Evolutionary conservation across 2,797 vertebrate genomes (phyloP), one percentile per base, ranked within the genome.

Genomic region (Bovichtus variegatus): DNA sequence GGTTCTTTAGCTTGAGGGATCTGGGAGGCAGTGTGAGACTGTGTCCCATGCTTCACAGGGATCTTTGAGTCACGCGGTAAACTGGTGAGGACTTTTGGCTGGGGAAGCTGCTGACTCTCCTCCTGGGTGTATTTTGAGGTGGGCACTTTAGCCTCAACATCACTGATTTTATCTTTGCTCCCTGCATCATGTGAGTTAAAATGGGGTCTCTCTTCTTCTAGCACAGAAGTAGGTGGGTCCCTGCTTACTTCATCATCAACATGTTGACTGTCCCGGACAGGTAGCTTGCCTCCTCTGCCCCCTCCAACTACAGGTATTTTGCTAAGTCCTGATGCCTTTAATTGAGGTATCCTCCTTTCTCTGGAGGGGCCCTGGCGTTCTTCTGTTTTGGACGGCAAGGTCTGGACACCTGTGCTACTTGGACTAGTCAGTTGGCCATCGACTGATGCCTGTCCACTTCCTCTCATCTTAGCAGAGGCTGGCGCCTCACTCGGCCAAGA

Each of bases 41-140:
- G 4, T 89, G 94, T 43, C 50, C 91, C 85, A 6, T 97, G 96
- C 90, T 99, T 99, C 83, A 99, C 95, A 0, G 98, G 98, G 90
- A 99, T 99, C 91, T 97, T 99, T 43, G 97, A 99, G 88, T 99
- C 98, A 93, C 97, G 97, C 23, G 91, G 82, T 77, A 94, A 80
- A 82, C 96, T 94, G 80, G 95, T 90, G 29, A 92, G 92, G 2
- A 91, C 95, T 79, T 93, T 96, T 46, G 94, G 80, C 0, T 94
- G 93, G 3, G 93, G 95, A 9, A 89, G 93, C 86, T 95, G 96
- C 66, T 34, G 93, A 91, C 93, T 95, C 81, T 96, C 96, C 54
- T 97, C 97, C 67, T 85, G 93, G 81, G 25, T 82, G 59, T 87
- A 84, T 90, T 88, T 93, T 38, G 78, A 78, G 19, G 83, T 83